Evolutionary conservation across 2,113 vertebrate genomes (phyloP).

Genomic region (Alligator sinensis): DNA sequence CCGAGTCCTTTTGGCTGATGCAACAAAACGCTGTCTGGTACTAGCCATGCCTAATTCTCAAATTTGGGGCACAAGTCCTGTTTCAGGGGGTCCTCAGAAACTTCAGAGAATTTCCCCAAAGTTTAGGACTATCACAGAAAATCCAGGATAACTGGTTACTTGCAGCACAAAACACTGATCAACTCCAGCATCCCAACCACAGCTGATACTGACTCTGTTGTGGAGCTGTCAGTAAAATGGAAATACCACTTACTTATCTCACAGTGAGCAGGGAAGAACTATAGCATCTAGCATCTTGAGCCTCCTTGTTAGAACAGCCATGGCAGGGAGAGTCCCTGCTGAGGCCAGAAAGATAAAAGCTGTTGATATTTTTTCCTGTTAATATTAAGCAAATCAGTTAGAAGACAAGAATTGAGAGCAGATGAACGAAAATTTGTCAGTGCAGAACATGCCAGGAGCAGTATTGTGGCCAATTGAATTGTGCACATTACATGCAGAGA

Average conservation of each 20-base stretch:
- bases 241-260: not conserved
- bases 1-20: too few relatives aligned
- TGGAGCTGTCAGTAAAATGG: not conserved
- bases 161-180: too few relatives aligned
- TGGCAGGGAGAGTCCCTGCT: not conserved
- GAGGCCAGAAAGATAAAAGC: not conserved
- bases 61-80: too few relatives aligned
- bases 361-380: not conserved
- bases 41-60: too few relatives aligned
- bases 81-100: too few relatives aligned
- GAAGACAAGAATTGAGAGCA: not conserved
- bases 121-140: too few relatives aligned
- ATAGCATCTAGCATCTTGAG: not conserved
- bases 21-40: too few relatives aligned
- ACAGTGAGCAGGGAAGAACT: not conserved
- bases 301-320: not conserved
- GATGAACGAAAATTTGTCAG: accelerated
- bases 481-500: not conserved
- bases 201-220: too few relatives aligned
- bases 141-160: too few relatives aligned
- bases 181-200: too few relatives aligned
- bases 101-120: too few relatives aligned
- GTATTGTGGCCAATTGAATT: not conserved
- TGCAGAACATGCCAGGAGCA: accelerated
- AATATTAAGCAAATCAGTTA: not conserved